A percentile compares a stretch with the other conserved stretches of the same genome.
Conservation (phyloP, 2,113 vertebrate species). For the Cephalopterus ornatus region DNA sequence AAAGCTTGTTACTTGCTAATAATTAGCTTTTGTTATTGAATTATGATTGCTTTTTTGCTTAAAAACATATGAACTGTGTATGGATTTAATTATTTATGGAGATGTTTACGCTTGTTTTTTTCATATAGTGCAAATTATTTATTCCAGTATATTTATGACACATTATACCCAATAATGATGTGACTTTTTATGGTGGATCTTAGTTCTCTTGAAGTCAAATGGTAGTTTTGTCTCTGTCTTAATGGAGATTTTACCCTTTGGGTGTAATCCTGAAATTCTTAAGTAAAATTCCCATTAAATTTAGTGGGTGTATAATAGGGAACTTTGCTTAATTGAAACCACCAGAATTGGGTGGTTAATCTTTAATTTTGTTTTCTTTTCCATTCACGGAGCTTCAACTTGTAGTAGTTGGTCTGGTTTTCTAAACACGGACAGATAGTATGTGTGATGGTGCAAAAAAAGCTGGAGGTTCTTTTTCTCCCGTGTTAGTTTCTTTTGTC, state of each 20-base stretch:
- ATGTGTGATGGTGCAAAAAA: not conserved
- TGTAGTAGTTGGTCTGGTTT: not conserved
- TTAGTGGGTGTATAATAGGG: not conserved
- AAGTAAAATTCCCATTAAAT: not conserved
- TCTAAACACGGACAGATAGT: not conserved
- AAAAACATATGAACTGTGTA: not conserved
- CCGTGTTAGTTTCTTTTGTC: not conserved
- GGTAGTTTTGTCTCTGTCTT: not conserved
- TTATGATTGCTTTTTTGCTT: not conserved
- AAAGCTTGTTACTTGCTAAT: not conserved
- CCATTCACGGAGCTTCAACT: not conserved
- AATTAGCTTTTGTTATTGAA: not conserved
- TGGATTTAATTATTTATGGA: conserved; percentile 24
- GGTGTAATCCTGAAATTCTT: not conserved
- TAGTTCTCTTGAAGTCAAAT: not conserved
- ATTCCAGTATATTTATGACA: conserved; percentile 11
- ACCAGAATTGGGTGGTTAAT: not conserved
- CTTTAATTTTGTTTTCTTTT: not conserved
- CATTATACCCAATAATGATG: not conserved
- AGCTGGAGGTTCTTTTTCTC: not conserved
- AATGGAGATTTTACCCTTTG: not conserved
- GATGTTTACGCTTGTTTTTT: not conserved
- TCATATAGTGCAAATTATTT: conserved; percentile 15
- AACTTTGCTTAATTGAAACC: not conserved
- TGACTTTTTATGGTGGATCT: not conserved